These are phyloP conservation scores for Sarcophilus harrisii DNA, from an alignment of 2,797 vertebrate species.

Conservation along the genomic window DNA sequence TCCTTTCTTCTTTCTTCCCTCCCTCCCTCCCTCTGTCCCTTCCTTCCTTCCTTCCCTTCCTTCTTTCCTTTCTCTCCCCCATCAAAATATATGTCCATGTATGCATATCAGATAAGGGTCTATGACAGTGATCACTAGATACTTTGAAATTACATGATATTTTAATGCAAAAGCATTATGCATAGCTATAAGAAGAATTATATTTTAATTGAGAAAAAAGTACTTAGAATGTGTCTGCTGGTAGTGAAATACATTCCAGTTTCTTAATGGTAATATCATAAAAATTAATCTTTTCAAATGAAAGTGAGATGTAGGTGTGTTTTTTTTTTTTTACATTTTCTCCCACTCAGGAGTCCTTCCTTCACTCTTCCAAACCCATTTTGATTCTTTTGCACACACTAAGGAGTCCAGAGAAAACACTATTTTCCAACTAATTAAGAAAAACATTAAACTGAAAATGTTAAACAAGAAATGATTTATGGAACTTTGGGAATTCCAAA, in stretches of 20 bases:
- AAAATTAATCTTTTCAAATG: slow-evolving; percentile 17
- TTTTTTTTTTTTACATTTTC: slow-evolving; percentile 15
- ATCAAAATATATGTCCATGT: slow-evolving; percentile 32
- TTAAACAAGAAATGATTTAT: slow-evolving; percentile 19
- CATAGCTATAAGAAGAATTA: slow-evolving; percentile 1
- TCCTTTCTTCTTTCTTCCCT: too few relatives aligned
- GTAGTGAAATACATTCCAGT: slow-evolving; percentile 29
- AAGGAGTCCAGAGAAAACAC: slow-evolving; percentile 10
- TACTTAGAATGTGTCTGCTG: not conserved
- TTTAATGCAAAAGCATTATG: not conserved
- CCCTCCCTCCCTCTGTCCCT: rapidly evolving
- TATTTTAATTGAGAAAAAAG: slow-evolving; percentile 4
- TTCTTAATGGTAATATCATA: slow-evolving; percentile 9
- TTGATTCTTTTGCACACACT: not conserved
- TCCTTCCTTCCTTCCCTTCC: not conserved
- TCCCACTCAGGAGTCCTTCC: not conserved
- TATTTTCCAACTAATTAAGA: slow-evolving; percentile 31
- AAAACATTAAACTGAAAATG: not conserved
- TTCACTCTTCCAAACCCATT: not conserved
- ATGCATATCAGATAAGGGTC: not conserved
- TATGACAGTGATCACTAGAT: not conserved
- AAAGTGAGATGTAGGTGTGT: slow-evolving; percentile 32
- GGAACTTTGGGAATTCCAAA: not conserved
- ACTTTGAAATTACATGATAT: slow-evolving; percentile 8
- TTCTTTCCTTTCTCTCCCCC: too few relatives aligned